Conservation (phyloP, 2,113 vertebrate genomes). For the Vombatus ursinus region DNA sequence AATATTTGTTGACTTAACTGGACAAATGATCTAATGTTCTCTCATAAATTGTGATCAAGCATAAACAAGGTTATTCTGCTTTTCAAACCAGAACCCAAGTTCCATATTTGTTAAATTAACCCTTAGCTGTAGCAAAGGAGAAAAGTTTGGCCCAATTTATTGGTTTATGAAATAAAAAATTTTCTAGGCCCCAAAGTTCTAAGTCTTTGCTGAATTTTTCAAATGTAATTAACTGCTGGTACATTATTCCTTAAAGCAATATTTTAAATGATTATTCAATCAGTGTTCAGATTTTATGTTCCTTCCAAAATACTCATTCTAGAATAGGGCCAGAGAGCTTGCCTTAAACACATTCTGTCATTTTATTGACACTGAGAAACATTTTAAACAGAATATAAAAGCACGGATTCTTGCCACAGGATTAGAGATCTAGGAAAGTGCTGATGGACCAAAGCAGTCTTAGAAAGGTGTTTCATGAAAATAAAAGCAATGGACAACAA, state of each 20-base stretch:
- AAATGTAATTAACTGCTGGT: neutral
- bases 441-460: neutral
- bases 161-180: neutral
- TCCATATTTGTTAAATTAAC: neutral
- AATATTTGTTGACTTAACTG: neutral
- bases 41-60: neutral
- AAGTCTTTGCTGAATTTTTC: neutral
- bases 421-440: neutral
- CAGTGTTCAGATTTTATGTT: neutral
- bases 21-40: neutral
- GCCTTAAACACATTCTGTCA: neutral
- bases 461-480: neutral
- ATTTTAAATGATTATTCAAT: neutral
- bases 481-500: neutral
- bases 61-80: neutral
- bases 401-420: neutral
- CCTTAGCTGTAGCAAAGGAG: fast-evolving
- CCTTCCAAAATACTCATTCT: neutral
- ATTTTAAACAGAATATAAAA: neutral
- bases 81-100: neutral
- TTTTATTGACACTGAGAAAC: neutral
- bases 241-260: neutral
- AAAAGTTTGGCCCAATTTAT: neutral
- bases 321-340: neutral
- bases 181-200: slow-evolving; percentile 12